A percentile compares a stretch with the other conserved stretches of the same genome.
phyloP scores from a whole-genome alignment of 2,113 vertebrate genomes.

The Pomatostomus ruficeps region DNA sequence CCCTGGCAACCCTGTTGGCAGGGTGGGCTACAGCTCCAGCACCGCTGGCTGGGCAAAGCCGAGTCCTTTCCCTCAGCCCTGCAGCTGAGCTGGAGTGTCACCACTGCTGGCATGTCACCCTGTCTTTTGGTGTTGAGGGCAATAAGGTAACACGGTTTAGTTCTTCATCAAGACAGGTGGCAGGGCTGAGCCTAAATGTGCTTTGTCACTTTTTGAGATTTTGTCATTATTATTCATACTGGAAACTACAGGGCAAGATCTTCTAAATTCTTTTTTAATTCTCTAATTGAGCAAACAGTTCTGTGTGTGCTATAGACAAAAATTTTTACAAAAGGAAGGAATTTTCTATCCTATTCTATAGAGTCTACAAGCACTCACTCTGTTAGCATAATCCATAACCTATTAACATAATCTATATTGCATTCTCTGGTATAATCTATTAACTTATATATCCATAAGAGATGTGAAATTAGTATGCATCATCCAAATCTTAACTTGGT shows the following conservation, averaged over 20 bases:
- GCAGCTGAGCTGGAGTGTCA: neutral
- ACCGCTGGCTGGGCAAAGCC: neutral
- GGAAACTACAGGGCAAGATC: neutral
- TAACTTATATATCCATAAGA: neutral
- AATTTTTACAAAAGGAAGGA: neutral
- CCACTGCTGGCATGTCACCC: neutral
- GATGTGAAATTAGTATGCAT: neutral
- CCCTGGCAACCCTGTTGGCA: neutral
- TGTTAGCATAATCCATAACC: neutral
- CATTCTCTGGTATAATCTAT: neutral
- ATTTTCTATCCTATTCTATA: neutral
- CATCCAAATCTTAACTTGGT: neutral
- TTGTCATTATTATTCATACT: neutral
- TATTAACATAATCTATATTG: slow-evolving; percentile 27
- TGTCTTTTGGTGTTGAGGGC: neutral
- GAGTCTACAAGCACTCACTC: neutral
- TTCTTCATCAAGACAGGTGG: neutral
- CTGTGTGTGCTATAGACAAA: neutral
- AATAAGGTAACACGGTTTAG: neutral
- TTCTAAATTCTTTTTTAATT: neutral
- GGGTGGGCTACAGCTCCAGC: neutral
- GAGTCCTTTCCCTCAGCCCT: neutral
- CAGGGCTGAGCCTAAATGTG: neutral
- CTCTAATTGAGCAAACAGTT: neutral
- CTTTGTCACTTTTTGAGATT: neutral